A percentile compares a stretch with the other conserved stretches of the same genome.
Evolutionary conservation across 2,888 invertebrate genomes (phyloP).

Genomic region (Pardosa pseudoannulata): DNA sequence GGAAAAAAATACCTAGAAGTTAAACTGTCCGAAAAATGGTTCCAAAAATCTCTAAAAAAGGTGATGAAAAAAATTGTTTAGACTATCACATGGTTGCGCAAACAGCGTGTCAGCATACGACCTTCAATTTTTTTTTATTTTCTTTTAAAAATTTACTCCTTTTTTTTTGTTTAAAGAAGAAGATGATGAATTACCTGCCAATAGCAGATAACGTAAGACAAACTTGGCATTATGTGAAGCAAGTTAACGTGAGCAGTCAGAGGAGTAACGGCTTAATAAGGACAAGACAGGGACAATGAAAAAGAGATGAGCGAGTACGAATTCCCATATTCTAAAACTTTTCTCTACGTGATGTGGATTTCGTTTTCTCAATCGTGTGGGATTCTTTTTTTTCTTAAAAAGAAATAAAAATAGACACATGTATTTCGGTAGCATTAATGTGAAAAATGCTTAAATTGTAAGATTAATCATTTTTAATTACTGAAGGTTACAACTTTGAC

Average conservation of each 20-base stretch:
- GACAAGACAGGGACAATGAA: no score
- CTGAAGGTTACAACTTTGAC: no score
- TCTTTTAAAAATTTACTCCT: background rate
- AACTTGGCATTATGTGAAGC: background rate
- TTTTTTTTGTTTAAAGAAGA: constrained; percentile 14
- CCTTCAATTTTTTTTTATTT: background rate
- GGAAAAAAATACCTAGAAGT: background rate
- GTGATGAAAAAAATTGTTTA: constrained; percentile 48
- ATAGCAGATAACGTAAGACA: constrained; percentile 34
- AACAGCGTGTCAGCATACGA: constrained; percentile 32
- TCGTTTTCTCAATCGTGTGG: no score
- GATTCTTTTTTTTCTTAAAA: no score
- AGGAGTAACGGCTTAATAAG: background rate
- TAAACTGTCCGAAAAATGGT: constrained; percentile 18
- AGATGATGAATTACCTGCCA: constrained; percentile 66
- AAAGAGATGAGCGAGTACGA: no score
- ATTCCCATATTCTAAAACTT: no score
- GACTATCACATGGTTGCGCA: constrained; percentile 42
- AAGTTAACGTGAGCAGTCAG: background rate
- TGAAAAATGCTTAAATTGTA: no score
- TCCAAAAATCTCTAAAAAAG: background rate
- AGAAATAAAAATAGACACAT: no score
- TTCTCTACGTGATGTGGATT: no score
- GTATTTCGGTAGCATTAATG: no score
- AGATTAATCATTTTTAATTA: no score